Evolutionary conservation across 2,113 vertebrate species (phyloP), one percentile per base, ranked within the genome.

Genomic region (Lophura nycthemera): DNA sequence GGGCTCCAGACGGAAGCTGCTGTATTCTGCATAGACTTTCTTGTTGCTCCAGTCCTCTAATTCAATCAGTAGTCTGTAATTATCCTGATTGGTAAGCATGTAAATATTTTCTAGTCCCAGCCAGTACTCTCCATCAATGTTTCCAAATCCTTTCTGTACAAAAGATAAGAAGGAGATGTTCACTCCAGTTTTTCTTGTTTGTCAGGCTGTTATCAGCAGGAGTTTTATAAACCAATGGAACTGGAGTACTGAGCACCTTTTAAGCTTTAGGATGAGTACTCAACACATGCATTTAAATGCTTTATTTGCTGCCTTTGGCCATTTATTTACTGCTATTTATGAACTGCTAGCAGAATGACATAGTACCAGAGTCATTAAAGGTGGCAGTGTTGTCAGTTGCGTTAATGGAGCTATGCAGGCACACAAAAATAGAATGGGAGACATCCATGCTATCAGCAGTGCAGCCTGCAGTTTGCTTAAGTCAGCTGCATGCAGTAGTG

Each of bases 41-140:
- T 99, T 99, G 89, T 98, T 99, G 72, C 98, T 98, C 99, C 99
- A 99, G 97, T 99, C 99, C 97, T 99, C 99, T 94, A 99, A 82
- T 96, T 99, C 99, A 47, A 99, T 98, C 97, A 99, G 91, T 82
- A 99, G 89, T 87, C 98, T 99, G 90, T 99, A 99, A 96, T 99
- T 99, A 3, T 99, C 98, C 95, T 99, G 99, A 83, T 99, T 99
- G 61, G 97, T 98, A 84, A 99, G 97, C 97, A 98, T 97, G 92
- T 98, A 99, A 96, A 99, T 99, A 59, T 99, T 99, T 89, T 99
- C 99, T 82, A 99, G 96, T 45, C 99, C 99, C 78, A 99, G 98
- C 99, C 99, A 99, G 81, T 99, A 99, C 79, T 99, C 99, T 25
- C 99, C 98, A 13, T 99, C 99, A 22, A 98, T 98, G 96, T 99